Evolutionary conservation across 2,113 vertebrate species (phyloP).

Genomic region (Erythrocercus mccallii): DNA sequence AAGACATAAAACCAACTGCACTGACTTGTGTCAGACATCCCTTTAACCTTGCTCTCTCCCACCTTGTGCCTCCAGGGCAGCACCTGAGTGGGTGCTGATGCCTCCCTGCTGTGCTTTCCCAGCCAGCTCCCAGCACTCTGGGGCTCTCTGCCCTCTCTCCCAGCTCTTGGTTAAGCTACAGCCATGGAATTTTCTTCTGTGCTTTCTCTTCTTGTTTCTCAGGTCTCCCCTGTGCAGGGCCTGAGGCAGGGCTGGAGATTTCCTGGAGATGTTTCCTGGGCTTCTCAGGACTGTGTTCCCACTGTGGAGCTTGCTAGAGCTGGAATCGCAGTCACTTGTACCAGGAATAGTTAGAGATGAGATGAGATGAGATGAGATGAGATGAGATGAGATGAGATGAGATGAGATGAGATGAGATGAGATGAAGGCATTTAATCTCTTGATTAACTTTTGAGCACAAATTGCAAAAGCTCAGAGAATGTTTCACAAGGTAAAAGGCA

Average conservation of each 20-base stretch:
- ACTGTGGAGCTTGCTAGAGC: not conserved
- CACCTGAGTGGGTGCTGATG: accelerated
- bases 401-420: not conserved
- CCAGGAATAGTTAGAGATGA: not conserved
- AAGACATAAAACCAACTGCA: not conserved
- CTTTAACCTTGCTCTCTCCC: not conserved
- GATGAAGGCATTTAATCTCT: not conserved
- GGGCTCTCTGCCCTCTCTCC: not conserved
- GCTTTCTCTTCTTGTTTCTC: not conserved
- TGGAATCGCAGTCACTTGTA: not conserved
- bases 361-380: no score
- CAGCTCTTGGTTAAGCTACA: not conserved
- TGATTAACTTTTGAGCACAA: not conserved
- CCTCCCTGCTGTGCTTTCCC: not conserved
- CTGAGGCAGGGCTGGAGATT: not conserved
- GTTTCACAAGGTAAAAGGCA: not conserved
- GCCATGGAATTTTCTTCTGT: not conserved
- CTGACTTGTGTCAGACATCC: not conserved
- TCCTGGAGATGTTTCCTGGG: not conserved
- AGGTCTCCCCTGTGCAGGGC: not conserved
- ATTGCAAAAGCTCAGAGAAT: not conserved
- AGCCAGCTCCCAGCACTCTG: not conserved
- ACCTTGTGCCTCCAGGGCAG: not conserved
- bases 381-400: no score
- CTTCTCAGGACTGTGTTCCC: not conserved